phyloP scores from a whole-genome alignment of 2,113 vertebrate species.

The Forbesichthys papilliferus region DNA sequence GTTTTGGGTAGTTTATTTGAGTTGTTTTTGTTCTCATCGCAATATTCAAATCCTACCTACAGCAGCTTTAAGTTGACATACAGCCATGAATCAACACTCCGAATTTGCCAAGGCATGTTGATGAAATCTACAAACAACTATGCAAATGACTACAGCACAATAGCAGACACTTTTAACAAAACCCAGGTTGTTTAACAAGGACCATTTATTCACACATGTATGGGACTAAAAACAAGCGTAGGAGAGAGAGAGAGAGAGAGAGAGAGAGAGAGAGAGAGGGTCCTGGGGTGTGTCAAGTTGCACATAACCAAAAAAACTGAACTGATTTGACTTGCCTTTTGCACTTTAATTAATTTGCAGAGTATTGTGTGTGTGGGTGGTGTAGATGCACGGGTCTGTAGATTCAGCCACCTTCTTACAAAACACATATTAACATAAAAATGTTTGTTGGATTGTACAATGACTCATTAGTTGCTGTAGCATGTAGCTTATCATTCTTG shows the following conservation, averaged over 20 bases:
- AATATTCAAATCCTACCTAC: no score
- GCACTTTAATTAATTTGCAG: constrained; percentile 35
- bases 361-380: constrained; percentile 7
- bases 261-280: constrained; percentile 42
- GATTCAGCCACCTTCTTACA: constrained; percentile 11
- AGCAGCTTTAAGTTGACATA: no score
- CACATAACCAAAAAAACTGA: not conserved
- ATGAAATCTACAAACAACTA: no score
- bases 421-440: constrained; percentile 17
- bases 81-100: no score
- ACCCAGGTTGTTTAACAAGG: constrained; percentile 60
- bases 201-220: constrained; percentile 72
- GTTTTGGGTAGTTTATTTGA: no score
- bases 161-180: constrained; percentile 1
- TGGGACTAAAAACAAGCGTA: constrained; percentile 58
- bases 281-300: not conserved
- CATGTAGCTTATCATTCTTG: not conserved
- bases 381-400: not conserved
- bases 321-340: not conserved
- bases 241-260: constrained; percentile 44
- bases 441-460: not conserved
- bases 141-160: constrained; percentile 6
- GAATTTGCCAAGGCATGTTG: no score
- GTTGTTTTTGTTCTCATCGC: no score
- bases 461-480: constrained; percentile 6